Base-by-base conservation (phyloP, 1,140 invertebrate genomes). In the Drosophila obscura region DNA sequence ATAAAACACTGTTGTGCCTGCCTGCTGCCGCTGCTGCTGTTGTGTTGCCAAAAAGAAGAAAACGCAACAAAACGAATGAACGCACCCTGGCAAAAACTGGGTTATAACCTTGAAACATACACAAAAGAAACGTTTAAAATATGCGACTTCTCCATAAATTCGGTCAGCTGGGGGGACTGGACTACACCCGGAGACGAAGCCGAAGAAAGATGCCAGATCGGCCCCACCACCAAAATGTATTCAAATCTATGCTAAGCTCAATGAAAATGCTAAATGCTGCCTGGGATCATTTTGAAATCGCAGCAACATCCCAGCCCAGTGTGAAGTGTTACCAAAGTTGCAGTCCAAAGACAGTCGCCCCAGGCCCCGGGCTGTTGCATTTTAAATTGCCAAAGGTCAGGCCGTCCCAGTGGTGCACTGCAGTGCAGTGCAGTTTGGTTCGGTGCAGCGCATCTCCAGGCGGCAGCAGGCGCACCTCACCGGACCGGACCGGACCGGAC, bases 331-430 rank as follows among this genome's bases (percentile, higher is more conserved):
- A 55, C 65, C 52, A 58, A 55, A 73, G 44, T 39, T 53, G 62
- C 69, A 65, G 64, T 48, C 55, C 2, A 16, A 16, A 16, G 16
- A 16, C 16, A 6, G 31, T 35, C 9, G 31, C 8, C 0, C 11
- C 35, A 11, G 35, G 9, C 35, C 9, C 31, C 35, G 5, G 35
- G 35, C 3, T 45, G 73, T 53, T 87, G 82, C 82, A 82, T 76
- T 79, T 76, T 28, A 48, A 87, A 88, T 87, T 87, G 71, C 82
- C 82, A 87, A 88, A 87, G 82, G 83, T 87, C 82, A 87, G 62
- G 60, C 52, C 24, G 28, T 8, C 15, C 26, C 24, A 50, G 5
- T 64, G 60, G 15, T 55, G 35, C 24, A 57, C 35, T 46, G 19
- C 43, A 43, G 46, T 59, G 16, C 44, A 71, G 67, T 58, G 51